Conservation (phyloP, 2,797 vertebrate genomes). For the Masticophis lateralis region DNA sequence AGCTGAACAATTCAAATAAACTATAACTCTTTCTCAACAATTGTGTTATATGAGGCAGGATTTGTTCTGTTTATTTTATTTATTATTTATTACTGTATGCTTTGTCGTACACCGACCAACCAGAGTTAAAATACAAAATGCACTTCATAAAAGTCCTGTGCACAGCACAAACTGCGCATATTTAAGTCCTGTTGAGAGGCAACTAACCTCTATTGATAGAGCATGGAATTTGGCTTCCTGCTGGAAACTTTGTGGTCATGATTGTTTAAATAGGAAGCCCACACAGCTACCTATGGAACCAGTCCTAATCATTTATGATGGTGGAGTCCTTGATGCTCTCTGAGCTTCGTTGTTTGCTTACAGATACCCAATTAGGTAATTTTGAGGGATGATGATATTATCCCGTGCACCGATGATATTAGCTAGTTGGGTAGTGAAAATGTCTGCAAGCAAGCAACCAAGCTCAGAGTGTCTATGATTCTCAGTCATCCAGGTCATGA, state of each 20-base stretch:
- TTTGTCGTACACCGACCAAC: neutral
- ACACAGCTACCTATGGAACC: neutral
- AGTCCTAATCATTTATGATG: neutral
- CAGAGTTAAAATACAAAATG: neutral
- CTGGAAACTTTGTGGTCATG: neutral
- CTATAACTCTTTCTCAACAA: neutral
- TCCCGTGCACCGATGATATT: neutral
- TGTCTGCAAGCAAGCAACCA: too few species aligned
- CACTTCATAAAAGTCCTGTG: neutral
- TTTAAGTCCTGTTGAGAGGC: neutral
- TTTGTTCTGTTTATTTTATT: neutral
- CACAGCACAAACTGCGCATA: neutral
- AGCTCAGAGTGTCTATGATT: too few species aligned
- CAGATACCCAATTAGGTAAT: neutral
- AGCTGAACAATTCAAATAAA: neutral
- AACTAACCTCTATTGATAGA: neutral
- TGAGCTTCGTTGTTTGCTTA: neutral
- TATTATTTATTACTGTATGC: neutral
- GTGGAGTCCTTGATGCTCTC: neutral
- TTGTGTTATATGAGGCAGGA: neutral
- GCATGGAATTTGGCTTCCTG: neutral
- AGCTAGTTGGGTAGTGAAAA: neutral
- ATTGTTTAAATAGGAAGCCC: neutral
- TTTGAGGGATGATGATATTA: neutral
- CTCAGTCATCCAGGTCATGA: too few species aligned